Conservation (phyloP, 2,888 invertebrate genomes). For the Orchesella flavescens region DNA sequence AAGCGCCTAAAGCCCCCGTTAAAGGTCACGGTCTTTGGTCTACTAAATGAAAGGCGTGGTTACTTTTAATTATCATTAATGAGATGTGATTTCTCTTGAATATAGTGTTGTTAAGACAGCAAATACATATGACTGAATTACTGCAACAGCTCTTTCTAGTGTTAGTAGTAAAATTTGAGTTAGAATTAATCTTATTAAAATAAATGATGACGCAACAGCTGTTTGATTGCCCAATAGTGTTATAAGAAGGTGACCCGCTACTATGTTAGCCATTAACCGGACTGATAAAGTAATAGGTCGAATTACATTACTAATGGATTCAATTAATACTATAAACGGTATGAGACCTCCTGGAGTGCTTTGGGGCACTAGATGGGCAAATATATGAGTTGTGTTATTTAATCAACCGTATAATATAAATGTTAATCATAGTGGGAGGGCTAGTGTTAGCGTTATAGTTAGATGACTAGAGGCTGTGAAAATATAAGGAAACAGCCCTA, state of each 20-base stretch:
- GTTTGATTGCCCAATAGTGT: conserved; percentile 78
- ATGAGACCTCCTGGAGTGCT: conserved; percentile 80
- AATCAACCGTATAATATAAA: conserved; percentile 77
- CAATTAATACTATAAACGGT: conserved; percentile 84
- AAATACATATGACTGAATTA: conserved; percentile 82
- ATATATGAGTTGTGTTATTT: conserved; percentile 80
- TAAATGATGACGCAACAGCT: too few species aligned
- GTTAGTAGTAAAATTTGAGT: conserved; percentile 77
- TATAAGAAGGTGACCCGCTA: conserved; percentile 82
- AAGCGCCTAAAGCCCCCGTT: conserved; percentile 78
- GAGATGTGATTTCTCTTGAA: too few species aligned
- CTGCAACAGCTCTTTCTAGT: conserved; percentile 79
- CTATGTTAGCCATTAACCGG: conserved; percentile 85
- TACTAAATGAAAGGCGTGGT: too few species aligned
- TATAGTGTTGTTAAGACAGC: conserved; percentile 80
- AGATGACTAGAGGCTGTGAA: conserved; percentile 82
- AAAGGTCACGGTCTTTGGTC: too few species aligned
- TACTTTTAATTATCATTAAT: too few species aligned
- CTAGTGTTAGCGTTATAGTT: conserved; percentile 78
- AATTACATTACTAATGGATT: conserved; percentile 83
- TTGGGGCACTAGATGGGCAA: conserved; percentile 81
- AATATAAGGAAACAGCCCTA: conserved; percentile 83
- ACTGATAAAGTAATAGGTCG: conserved; percentile 82
- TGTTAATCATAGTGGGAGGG: conserved; percentile 79
- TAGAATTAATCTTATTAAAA: conserved; percentile 73